These are phyloP conservation scores for Aphrophora alni DNA, from an alignment of 2,888 invertebrate species.

Conservation along the genomic window DNA sequence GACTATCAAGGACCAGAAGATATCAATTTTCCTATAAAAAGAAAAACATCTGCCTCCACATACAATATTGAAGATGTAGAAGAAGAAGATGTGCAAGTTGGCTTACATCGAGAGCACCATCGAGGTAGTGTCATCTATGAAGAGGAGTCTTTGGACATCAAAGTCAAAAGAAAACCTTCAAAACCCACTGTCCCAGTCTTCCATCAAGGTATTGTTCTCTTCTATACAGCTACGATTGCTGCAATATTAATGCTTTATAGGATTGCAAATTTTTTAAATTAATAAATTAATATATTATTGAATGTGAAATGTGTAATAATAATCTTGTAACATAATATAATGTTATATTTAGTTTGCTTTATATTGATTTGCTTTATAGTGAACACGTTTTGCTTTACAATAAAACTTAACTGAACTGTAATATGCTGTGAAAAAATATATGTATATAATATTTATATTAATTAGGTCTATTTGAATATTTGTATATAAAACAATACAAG, in stretches of 20 bases:
- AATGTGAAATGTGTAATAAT: neutral
- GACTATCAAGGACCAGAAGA: conserved; percentile 62
- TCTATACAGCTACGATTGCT: neutral
- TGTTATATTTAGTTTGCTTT: neutral
- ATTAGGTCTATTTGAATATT: too few relatives aligned
- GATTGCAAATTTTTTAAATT: neutral
- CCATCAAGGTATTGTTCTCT: conserved; percentile 51
- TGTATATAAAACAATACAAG: too few relatives aligned
- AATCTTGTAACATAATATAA: neutral
- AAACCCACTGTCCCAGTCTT: conserved; percentile 49
- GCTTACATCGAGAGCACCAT: conserved; percentile 45
- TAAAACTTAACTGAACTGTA: too few relatives aligned
- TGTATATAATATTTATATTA: too few relatives aligned
- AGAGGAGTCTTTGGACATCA: conserved; percentile 74
- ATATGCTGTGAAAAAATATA: too few relatives aligned
- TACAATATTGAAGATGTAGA: conserved; percentile 69
- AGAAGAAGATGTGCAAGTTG: conserved; percentile 65
- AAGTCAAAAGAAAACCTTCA: conserved; percentile 68
- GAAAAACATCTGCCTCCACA: conserved; percentile 49
- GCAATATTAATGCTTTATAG: conserved; percentile 13
- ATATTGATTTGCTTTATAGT: too few relatives aligned
- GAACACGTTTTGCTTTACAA: too few relatives aligned
- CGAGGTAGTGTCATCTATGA: conserved; percentile 61
- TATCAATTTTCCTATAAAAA: conserved; percentile 56
- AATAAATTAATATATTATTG: neutral